phyloP scores from a whole-genome alignment of 2,888 invertebrate genomes.

The Tridacna gigas region DNA sequence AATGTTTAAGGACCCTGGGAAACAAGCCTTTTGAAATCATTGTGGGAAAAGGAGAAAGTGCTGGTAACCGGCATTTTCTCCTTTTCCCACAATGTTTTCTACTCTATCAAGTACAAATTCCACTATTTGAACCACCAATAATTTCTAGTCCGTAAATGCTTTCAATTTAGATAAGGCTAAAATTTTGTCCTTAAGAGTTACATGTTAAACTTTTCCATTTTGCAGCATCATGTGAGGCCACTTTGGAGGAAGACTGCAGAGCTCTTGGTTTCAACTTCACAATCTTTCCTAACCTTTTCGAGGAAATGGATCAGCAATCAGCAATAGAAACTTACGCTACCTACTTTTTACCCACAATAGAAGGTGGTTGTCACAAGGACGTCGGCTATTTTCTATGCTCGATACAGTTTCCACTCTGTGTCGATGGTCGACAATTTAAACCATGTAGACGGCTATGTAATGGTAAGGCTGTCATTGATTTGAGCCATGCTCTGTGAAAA shows the following conservation, averaged over 20 bases:
- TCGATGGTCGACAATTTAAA: conserved; percentile 45
- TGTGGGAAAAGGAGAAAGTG: no score
- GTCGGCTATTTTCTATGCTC: conserved; percentile 70
- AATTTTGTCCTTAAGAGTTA: no score
- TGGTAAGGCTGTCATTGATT: conserved; percentile 56
- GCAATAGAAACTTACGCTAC: conserved; percentile 46
- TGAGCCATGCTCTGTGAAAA: neutral
- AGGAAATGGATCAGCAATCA: conserved; percentile 34
- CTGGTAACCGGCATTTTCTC: no score
- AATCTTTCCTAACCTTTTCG: conserved; percentile 65
- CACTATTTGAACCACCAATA: no score
- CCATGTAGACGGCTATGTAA: conserved; percentile 74
- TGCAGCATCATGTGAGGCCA: conserved; percentile 62
- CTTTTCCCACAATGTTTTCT: no score
- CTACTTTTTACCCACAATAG: conserved; percentile 33
- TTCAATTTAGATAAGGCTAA: no score
- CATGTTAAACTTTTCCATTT: no score
- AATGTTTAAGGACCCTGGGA: no score
- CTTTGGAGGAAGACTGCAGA: conserved; percentile 56
- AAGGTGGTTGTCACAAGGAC: conserved; percentile 32
- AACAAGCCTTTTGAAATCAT: no score
- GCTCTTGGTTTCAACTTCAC: conserved; percentile 61
- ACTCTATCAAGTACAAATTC: no score
- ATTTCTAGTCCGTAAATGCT: no score
- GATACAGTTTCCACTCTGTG: conserved; percentile 73